These are phyloP conservation scores for Amblyjoppa proteus DNA, from an alignment of 2,888 invertebrate species.

Conservation along the genomic window DNA sequence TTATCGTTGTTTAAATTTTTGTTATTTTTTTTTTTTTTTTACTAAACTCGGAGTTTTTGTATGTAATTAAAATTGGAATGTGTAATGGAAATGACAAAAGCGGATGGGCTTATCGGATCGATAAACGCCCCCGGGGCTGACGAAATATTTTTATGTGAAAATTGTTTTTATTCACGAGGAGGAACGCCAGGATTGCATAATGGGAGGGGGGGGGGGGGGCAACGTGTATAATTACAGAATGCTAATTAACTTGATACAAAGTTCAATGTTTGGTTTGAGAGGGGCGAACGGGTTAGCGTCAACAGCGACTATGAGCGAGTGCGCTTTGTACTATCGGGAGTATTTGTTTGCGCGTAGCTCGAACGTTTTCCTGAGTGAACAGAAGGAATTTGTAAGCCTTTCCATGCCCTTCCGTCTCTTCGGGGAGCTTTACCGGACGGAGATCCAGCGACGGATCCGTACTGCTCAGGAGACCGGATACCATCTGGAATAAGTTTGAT, in stretches of 20 bases:
- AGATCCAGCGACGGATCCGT: slow-evolving; percentile 72
- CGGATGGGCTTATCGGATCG: not conserved
- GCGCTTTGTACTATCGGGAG: slow-evolving; percentile 88
- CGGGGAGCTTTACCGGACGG: slow-evolving; percentile 70
- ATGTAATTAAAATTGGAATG: not conserved
- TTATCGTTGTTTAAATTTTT: not conserved
- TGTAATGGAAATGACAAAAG: slow-evolving; percentile 22
- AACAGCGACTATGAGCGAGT: slow-evolving; percentile 69
- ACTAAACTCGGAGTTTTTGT: not conserved
- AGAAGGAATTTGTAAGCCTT: slow-evolving; percentile 80
- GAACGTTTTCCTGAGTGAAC: slow-evolving; percentile 87
- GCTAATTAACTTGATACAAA: slow-evolving; percentile 68
- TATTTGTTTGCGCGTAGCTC: slow-evolving; percentile 90
- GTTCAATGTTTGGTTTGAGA: slow-evolving; percentile 64
- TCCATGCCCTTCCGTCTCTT: slow-evolving; percentile 49
- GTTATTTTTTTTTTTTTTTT: not conserved
- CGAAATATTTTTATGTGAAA: slow-evolving; percentile 47
- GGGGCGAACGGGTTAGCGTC: slow-evolving; percentile 55
- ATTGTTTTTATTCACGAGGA: slow-evolving; percentile 53
- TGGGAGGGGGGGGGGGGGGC: not conserved
- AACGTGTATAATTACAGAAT: slow-evolving; percentile 54
- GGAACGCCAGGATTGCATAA: slow-evolving; percentile 1
- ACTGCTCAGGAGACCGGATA: slow-evolving; percentile 28
- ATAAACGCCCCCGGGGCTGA: slow-evolving; percentile 30
- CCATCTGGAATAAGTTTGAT: slow-evolving; percentile 48